Percentiles rank a stretch among this genome's conserved stretches.
Evolutionary conservation across 2,888 invertebrate genomes (phyloP).

Genomic region (Nasonia oneida): DNA sequence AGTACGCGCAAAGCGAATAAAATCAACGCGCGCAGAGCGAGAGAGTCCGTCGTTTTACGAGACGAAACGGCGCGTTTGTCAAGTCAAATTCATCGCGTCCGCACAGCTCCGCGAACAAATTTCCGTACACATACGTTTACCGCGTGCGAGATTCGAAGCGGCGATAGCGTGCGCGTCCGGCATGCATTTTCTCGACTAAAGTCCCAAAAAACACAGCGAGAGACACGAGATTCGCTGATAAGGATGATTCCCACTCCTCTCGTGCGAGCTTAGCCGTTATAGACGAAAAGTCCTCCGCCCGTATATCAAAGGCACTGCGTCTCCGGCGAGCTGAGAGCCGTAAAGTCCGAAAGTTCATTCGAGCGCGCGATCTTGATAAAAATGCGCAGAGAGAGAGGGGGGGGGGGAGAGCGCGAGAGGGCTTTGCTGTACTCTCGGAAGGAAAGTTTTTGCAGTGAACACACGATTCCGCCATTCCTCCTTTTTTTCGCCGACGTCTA

Average conservation of each 20-base stretch:
- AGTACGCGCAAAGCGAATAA: too few relatives aligned
- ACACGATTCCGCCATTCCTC: neutral
- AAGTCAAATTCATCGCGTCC: neutral
- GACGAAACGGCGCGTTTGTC: neutral
- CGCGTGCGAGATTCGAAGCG: constrained; percentile 12
- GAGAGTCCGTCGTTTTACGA: too few relatives aligned
- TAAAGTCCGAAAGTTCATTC: constrained; percentile 49
- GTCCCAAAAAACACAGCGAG: constrained; percentile 5
- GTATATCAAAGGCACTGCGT: neutral
- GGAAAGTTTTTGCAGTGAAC: neutral
- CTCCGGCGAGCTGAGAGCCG: neutral
- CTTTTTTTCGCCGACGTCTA: neutral
- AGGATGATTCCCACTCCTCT: neutral
- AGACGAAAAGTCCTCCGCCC: neutral
- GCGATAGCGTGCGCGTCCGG: constrained; percentile 1
- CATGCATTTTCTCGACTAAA: constrained; percentile 29
- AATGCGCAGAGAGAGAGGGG: neutral
- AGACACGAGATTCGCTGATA: constrained; percentile 31
- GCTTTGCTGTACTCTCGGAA: neutral
- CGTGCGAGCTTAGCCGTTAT: neutral
- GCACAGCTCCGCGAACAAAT: constrained; percentile 28
- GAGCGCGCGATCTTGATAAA: constrained; percentile 29
- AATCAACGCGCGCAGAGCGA: too few relatives aligned
- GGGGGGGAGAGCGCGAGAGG: neutral
- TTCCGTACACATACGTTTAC: neutral